Evolutionary conservation across 2,888 invertebrate genomes (phyloP).

Genomic region (Dioctria linearis): DNA sequence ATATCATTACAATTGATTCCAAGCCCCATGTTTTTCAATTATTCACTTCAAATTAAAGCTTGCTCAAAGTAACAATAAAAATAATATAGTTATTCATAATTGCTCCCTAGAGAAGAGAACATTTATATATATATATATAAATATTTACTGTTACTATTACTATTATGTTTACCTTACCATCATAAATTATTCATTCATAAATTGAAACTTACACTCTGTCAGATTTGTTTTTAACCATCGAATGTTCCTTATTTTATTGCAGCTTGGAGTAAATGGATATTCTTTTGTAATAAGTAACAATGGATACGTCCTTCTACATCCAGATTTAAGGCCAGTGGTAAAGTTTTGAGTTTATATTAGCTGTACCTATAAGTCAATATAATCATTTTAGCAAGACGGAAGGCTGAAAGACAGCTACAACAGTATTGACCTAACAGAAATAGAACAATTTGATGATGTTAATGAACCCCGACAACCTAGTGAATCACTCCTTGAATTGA

Average conservation of each 20-base stretch:
- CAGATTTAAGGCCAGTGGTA: constrained; percentile 91
- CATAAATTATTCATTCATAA: too few relatives aligned
- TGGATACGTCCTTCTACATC: constrained; percentile 95
- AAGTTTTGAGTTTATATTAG: constrained; percentile 67
- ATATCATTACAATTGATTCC: too few relatives aligned
- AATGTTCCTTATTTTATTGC: constrained; percentile 30
- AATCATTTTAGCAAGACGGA: constrained; percentile 31
- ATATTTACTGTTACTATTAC: too few relatives aligned
- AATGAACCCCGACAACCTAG: constrained; percentile 78
- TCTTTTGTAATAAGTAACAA: constrained; percentile 97
- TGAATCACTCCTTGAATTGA: constrained; percentile 72
- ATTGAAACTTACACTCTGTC: too few relatives aligned
- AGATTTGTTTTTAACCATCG: too few relatives aligned
- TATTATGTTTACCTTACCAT: too few relatives aligned
- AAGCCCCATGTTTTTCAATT: too few relatives aligned
- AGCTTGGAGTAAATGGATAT: constrained; percentile 97
- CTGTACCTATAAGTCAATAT: constrained; percentile 4
- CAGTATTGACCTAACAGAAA: constrained; percentile 95
- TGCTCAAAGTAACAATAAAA: too few relatives aligned
- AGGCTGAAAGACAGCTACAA: constrained; percentile 91
- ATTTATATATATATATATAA: too few relatives aligned
- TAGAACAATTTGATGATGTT: constrained; percentile 86
- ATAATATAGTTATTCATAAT: too few relatives aligned
- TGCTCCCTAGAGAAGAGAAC: too few relatives aligned
- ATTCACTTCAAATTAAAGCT: too few relatives aligned